Evolutionary conservation across 2,113 vertebrate species (phyloP), one percentile per base, ranked within the genome.

Genomic region (Pachycephala philippinensis): DNA sequence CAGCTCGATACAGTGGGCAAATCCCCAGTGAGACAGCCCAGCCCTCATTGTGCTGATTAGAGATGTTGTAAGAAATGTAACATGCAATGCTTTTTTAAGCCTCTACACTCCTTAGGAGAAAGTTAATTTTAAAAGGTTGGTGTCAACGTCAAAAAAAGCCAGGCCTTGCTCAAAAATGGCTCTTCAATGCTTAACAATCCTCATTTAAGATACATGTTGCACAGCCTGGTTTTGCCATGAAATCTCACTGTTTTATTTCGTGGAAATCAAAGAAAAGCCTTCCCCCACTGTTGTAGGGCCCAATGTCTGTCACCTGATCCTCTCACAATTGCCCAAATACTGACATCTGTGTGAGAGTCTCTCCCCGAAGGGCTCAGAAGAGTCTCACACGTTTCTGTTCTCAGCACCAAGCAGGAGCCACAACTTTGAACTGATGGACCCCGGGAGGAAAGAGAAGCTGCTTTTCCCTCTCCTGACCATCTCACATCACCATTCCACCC

Each of bases 201-300:
- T 52, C 8, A 69, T 33, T 65, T 47, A 59, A 63, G 52, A 23
- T 28, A 44, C 14, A 70, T 27, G 39, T 18, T 42, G 42, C 2
- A 3, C 56, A 77, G 61, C 33, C 7, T 14, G 26, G 3, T 71
- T 68, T 68, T 63, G 77, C 53, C n/a, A 42, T 24, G 28, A 71
- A 87, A 74, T 6, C 31, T 54, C 28, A 24, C 3, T 44, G 24
- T 37, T 12, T 10, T 15, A 18, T 33, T 49, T 23, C 39, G 59
- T 1, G 30, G 23, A 44, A 39, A 27, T 20, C 35, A 65, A 77
- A 16, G 31, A 30, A 37, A 4, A 26, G 1, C 0, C 26, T 70
- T 54, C 30, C 45, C 65, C 47, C 26, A 7, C 8, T 2, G 0
- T 6, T 66, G 13, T 10, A 49, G 3, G 1, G 47, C 53, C 27